These are phyloP conservation scores for Chelonus formosanus DNA, from an alignment of 2,888 invertebrate species.

Conservation along the genomic window DNA sequence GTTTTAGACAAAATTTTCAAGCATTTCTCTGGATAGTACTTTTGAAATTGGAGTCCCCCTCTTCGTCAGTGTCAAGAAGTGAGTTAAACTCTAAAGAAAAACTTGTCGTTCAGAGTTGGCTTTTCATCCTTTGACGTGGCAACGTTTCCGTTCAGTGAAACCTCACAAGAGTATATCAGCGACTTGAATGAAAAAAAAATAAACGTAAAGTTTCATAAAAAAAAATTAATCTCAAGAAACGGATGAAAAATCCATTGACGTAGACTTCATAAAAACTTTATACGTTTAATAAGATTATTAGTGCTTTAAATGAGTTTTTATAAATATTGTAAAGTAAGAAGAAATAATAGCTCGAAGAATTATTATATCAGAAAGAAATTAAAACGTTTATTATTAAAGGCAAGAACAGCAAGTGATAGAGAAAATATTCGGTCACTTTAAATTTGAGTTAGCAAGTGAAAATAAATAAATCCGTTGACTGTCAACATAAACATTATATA, in stretches of 20 bases:
- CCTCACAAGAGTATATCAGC: slow-evolving; percentile 2
- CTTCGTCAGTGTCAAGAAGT: background rate
- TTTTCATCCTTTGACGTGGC: slow-evolving; percentile 12
- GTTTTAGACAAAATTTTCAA: background rate
- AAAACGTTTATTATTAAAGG: too few species aligned
- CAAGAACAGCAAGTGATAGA: too few species aligned
- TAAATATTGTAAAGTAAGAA: too few species aligned
- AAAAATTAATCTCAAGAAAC: background rate
- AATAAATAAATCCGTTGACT: too few species aligned
- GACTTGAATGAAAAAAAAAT: background rate
- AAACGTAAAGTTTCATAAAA: slow-evolving; percentile 2
- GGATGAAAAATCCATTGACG: too few species aligned
- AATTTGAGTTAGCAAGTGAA: too few species aligned
- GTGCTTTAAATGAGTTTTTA: background rate
- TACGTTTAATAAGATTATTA: background rate
- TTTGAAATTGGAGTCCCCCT: slow-evolving; percentile 24
- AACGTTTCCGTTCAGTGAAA: slow-evolving; percentile 25
- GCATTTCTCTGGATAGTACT: background rate
- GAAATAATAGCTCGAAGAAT: too few species aligned
- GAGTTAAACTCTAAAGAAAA: slow-evolving; percentile 2
- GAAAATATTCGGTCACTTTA: too few species aligned
- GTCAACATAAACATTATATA: too few species aligned
- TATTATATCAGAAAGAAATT: too few species aligned
- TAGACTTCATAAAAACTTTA: background rate
- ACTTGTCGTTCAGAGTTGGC: background rate